Percentiles rank a stretch among this genome's conserved stretches.
Conservation (phyloP, 2,113 vertebrate genomes). For the Triplophysa rosa region DNA sequence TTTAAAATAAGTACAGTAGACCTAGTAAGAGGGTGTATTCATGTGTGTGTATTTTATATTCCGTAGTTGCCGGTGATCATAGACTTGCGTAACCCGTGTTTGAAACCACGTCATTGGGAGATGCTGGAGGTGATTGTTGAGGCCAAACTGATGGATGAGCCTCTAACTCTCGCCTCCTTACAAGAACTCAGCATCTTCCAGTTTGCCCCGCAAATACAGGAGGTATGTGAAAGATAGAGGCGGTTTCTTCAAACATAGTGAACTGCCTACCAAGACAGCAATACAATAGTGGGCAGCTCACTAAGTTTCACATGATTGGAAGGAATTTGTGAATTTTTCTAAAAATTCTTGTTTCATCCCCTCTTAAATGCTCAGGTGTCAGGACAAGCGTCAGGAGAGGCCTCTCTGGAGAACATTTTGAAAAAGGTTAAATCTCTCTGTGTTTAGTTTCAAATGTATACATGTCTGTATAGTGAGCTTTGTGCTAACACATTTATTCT, state of each 20-base stretch:
- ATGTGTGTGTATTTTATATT: conserved; percentile 13
- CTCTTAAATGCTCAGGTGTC: conserved; percentile 69
- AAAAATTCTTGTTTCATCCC: not conserved
- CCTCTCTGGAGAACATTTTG: conserved; percentile 77
- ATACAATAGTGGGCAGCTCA: not conserved
- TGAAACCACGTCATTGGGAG: conserved; percentile 79
- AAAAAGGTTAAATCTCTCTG: conserved; percentile 72
- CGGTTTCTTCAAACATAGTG: not conserved
- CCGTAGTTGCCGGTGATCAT: conserved; percentile 78
- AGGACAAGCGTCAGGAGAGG: conserved; percentile 82
- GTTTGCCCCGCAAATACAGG: conserved; percentile 74
- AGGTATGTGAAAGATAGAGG: conserved; percentile 60
- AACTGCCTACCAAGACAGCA: not conserved
- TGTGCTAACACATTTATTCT: not conserved
- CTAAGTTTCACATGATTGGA: not conserved
- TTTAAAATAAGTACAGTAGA: too few relatives aligned
- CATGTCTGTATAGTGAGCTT: not conserved
- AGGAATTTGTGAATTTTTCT: not conserved
- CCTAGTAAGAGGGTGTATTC: too few relatives aligned
- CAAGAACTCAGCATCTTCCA: conserved; percentile 74
- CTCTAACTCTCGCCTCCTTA: conserved; percentile 71
- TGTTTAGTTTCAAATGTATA: not conserved
- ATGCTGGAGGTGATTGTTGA: conserved; percentile 73
- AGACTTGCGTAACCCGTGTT: conserved; percentile 77
- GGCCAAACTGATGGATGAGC: conserved; percentile 63